Evolutionary conservation across 2,888 invertebrate genomes (phyloP), one percentile per base, ranked within the genome.

Genomic region (Drosophila maculinotata): DNA sequence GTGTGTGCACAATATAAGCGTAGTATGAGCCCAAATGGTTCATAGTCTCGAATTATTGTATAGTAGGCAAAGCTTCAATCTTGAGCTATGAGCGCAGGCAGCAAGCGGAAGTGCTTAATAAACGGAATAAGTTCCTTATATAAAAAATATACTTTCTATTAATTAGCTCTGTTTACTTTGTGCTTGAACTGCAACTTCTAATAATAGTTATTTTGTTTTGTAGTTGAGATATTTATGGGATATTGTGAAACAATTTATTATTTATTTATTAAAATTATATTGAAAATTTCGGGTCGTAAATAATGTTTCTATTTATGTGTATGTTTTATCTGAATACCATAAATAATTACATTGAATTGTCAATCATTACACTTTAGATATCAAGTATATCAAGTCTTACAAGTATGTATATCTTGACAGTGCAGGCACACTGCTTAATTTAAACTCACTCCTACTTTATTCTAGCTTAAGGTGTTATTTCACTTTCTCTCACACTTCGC

Each of bases 1-100:
- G 90, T 90, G 86, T 90, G 74, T 89, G 78, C 88, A 89, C 87
- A 88, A 79, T 68, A 65, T 23, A 15, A 15, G 15, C 42, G 12
- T 10, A 9, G 65, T 8, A 42, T 38, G 58, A 25, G 60, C 38
- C 38, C 7, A 44, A 10, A 33, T 26, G n/a, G 20, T 31, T n/a
- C 20, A 12, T 14, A 28, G 23, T 17, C 31, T 47, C 4, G 39
- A 25, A 35, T 33, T 15, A 9, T 20, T 23, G 51, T 31, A 3
- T 4, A 23, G 14, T 9, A 9, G 6, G 12, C 28, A 30, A 9
- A 45, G 6, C 26, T 14, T 14, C 33, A 39, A 33, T 28, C 12
- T 26, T 30, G 23, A 31, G 41, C 15, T 5, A 14, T 0, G 38
- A 41, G 41, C 26, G 20, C 20, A 20, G 25, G 5, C 44, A 44